Evolutionary conservation across 2,797 vertebrate genomes (phyloP), one percentile per base, ranked within the genome.

Genomic region (Melopsittacus undulatus): DNA sequence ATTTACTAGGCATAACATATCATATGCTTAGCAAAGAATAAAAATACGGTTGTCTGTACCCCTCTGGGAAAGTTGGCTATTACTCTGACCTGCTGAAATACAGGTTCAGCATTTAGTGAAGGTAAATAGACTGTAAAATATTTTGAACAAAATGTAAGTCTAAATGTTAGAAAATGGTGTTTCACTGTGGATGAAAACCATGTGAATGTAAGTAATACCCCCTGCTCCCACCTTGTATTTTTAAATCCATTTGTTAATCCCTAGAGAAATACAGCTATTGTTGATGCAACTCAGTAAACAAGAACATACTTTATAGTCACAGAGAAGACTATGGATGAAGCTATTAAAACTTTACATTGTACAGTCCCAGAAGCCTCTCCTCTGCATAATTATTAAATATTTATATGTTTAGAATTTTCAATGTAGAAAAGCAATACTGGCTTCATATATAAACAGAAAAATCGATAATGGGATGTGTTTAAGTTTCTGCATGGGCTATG

Each of bases 381-480:
- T 69, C 26, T 83, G 40, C 70, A 51, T 84, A 94, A 77, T 29
- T 29, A 95, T 86, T 87, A 95, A 97, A 88, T 93, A 97, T 95
- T 94, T 91, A 87, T 63, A 68, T 5, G 32, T 36, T 51, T 69
- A 82, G 46, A 95, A 79, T 88, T 84, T 95, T 92, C 36, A 91
- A 69, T 79, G 87, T 81, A 67, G 72, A 81, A 96, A 95, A 80
- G 52, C 29, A 68, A 80, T 48, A 95, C 11, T 66, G 34, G 8
- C 38, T 82, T 89, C 49, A 49, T 56, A 75, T 13, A 77, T 26
- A 82, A 89, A 13, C 10, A 89, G 36, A 72, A 90, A 84, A 87
- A 73, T 56, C 38, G 56, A 10, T 77, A 59, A 48, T 12, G 64
- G 34, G 34, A 90, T 43, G 18, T 62, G 46, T 77, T 78, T 40